Conservation (phyloP, 2,113 vertebrate genomes). For the Narcine bancroftii region DNA sequence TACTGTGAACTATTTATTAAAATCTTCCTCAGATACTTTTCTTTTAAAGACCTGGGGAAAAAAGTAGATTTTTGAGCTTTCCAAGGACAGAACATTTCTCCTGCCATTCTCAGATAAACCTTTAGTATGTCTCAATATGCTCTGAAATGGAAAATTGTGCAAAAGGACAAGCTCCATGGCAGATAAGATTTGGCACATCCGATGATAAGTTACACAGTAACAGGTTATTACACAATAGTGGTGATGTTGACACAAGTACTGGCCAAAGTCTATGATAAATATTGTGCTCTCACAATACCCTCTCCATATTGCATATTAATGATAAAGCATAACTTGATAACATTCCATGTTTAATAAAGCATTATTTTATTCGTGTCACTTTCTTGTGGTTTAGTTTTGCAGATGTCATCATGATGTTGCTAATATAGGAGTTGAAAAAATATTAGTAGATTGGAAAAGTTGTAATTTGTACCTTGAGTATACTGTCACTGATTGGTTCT, state of each 20-base stretch:
- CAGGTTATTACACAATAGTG: slow-evolving; percentile 45
- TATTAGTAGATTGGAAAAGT: neutral
- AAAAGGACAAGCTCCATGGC: slow-evolving; percentile 41
- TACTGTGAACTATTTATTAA: neutral
- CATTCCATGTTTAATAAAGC: neutral
- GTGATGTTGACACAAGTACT: slow-evolving; percentile 18
- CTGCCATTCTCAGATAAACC: slow-evolving; percentile 3
- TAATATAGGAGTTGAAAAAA: neutral
- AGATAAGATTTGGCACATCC: slow-evolving; percentile 47
- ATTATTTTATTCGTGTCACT: neutral
- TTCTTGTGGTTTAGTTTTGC: neutral
- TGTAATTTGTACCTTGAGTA: neutral
- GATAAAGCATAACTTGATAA: neutral
- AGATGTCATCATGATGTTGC: neutral
- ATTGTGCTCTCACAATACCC: neutral
- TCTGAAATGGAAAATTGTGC: slow-evolving; percentile 35
- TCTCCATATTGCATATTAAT: neutral
- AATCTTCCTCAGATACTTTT: neutral
- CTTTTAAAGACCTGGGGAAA: neutral
- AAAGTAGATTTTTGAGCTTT: neutral
- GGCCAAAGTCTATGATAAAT: slow-evolving; percentile 27
- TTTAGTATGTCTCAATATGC: slow-evolving; percentile 7
- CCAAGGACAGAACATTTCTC: slow-evolving; percentile 24
- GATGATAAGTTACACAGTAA: slow-evolving; percentile 51
- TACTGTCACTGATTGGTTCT: neutral